These are phyloP conservation scores for Smittia sp. DNA, from an alignment of 2,888 invertebrate species.

Conservation along the genomic window DNA sequence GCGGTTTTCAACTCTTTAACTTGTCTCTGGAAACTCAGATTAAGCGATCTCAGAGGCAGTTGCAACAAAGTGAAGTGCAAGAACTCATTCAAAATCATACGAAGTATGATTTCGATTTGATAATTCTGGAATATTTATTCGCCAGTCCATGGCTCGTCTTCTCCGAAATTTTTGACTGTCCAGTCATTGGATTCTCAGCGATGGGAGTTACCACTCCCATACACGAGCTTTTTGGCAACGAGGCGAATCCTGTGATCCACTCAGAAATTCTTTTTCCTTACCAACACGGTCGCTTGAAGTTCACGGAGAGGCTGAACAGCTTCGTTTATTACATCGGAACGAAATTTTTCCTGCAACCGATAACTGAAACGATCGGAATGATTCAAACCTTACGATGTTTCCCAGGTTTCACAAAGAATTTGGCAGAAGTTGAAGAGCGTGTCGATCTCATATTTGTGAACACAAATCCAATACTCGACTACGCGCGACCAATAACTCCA, in stretches of 20 bases:
- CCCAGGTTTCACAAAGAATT: not conserved
- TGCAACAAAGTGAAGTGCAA: constrained; percentile 45
- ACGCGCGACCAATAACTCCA: constrained; percentile 16
- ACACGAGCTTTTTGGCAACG: constrained; percentile 46
- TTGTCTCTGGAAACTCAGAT: not conserved
- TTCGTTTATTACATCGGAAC: not conserved
- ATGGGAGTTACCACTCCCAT: constrained; percentile 46
- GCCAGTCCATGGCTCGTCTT: constrained; percentile 44
- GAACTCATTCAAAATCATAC: constrained; percentile 45
- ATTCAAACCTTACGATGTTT: not conserved
- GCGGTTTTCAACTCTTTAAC: not conserved
- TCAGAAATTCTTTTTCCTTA: constrained; percentile 47
- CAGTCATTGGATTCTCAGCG: constrained; percentile 45
- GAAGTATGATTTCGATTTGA: constrained; percentile 45
- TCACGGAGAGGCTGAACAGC: not conserved
- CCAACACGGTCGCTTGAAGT: constrained; percentile 6
- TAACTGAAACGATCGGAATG: not conserved
- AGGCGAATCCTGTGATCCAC: constrained; percentile 45
- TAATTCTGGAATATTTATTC: constrained; percentile 45
- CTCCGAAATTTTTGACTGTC: constrained; percentile 44
- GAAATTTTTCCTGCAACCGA: not conserved
- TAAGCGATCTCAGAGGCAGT: not conserved
- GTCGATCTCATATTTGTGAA: not conserved
- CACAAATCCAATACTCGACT: constrained; percentile 14
- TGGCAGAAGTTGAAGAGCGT: not conserved